phyloP scores from a whole-genome alignment of 2,888 invertebrate genomes.

The Leptinotarsa haldemani region DNA sequence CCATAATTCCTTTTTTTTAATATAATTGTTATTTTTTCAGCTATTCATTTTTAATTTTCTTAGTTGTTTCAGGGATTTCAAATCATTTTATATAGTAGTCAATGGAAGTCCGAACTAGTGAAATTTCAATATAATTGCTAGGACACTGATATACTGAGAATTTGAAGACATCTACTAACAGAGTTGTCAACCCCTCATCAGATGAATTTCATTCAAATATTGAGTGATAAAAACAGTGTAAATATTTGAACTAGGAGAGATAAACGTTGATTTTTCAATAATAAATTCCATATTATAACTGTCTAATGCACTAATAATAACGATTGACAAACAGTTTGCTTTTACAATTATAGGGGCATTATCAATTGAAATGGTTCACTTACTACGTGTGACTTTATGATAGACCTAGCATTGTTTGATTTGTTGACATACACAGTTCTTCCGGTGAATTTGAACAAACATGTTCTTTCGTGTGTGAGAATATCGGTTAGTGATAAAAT shows the following conservation, averaged over 20 bases:
- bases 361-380: neutral
- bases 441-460: neutral
- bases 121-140: too few species aligned
- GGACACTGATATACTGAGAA: neutral
- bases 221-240: neutral
- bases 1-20: too few species aligned
- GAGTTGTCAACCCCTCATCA: too few species aligned
- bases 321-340: slow-evolving; percentile 1
- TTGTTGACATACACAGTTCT: neutral
- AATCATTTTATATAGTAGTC: too few species aligned
- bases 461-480: neutral
- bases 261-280: slow-evolving; percentile 3
- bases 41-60: too few species aligned
- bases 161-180: neutral
- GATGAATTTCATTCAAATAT: neutral
- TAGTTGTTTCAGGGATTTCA: too few species aligned
- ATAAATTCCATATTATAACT: slow-evolving; percentile 10
- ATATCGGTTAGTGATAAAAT: too few species aligned
- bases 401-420: neutral
- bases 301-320: slow-evolving; percentile 3
- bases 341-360: neutral
- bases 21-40: too few species aligned
- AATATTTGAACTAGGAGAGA: neutral
- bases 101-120: too few species aligned
- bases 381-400: slow-evolving; percentile 1